A percentile compares a stretch with the other conserved stretches of the same genome.
These are phyloP conservation scores for Diadromus collaris DNA, from an alignment of 2,888 invertebrate species.

Conservation along the genomic window DNA sequence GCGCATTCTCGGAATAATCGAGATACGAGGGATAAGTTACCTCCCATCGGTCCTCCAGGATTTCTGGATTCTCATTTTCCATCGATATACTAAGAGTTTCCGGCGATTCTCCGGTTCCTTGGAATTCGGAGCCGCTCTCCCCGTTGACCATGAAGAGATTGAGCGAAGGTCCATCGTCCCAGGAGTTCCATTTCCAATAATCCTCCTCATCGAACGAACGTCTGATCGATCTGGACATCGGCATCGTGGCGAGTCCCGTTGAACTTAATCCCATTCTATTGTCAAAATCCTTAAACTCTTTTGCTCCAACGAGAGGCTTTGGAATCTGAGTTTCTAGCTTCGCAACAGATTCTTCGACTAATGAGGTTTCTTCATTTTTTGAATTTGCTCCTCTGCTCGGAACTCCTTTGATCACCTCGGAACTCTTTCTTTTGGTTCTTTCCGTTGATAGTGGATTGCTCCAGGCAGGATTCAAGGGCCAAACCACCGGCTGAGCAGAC, in stretches of 20 bases:
- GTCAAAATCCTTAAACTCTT: background rate
- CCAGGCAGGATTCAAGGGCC: slow-evolving; percentile 29
- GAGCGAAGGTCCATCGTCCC: slow-evolving; percentile 14
- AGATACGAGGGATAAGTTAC: slow-evolving; percentile 35
- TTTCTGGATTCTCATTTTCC: background rate
- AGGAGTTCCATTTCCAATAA: slow-evolving; percentile 13
- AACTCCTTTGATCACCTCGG: background rate
- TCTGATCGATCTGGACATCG: background rate
- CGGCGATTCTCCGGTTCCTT: background rate
- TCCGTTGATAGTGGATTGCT: background rate
- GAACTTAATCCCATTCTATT: slow-evolving; percentile 4
- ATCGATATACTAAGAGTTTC: background rate
- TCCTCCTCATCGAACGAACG: slow-evolving; percentile 2
- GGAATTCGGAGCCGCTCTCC: slow-evolving; percentile 1
- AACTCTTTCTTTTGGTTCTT: slow-evolving; percentile 14
- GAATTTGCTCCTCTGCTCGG: background rate
- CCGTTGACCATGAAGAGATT: slow-evolving; percentile 46
- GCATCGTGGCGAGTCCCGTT: background rate
- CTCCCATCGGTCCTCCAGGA: slow-evolving; percentile 30
- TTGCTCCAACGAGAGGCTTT: slow-evolving; percentile 1
- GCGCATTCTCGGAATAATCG: slow-evolving; percentile 38
- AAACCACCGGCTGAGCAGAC: background rate
- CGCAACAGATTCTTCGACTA: slow-evolving; percentile 16
- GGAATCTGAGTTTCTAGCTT: slow-evolving; percentile 53
- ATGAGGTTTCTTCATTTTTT: background rate